Percentiles rank a stretch among this genome's conserved stretches.
phyloP scores from a whole-genome alignment of 2,113 vertebrate genomes.

The Chionis minor region DNA sequence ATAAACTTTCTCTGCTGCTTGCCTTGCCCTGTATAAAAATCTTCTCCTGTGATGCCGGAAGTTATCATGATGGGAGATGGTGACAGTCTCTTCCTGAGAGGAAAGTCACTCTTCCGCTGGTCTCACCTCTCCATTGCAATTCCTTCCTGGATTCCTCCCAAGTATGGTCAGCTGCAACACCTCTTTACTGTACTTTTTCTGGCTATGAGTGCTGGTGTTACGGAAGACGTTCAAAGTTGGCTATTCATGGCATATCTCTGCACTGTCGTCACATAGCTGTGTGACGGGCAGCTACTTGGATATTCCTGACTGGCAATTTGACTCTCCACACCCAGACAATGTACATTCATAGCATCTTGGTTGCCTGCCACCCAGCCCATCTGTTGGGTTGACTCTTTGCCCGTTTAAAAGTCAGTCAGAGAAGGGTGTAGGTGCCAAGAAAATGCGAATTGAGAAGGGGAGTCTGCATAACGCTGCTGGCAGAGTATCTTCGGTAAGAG shows the following conservation, averaged over 20 bases:
- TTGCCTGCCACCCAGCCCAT: conserved; percentile 52
- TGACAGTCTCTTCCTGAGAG: background rate
- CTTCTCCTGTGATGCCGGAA: background rate
- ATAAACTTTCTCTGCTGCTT: background rate
- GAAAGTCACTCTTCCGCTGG: accelerated
- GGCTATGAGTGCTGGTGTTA: background rate
- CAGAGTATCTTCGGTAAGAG: conserved; percentile 25
- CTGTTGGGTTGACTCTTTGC: conserved; percentile 61
- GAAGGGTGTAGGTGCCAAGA: conserved; percentile 47
- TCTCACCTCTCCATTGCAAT: background rate
- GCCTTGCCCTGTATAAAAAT: background rate
- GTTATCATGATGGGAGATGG: accelerated
- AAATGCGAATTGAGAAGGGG: conserved; percentile 48
- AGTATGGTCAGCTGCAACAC: background rate
- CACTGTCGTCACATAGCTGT: background rate
- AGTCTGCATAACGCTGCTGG: conserved; percentile 32
- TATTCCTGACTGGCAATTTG: conserved; percentile 42
- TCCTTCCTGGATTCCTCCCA: background rate
- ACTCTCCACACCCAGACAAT: conserved; percentile 52
- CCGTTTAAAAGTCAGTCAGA: conserved; percentile 60
- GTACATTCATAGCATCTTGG: conserved; percentile 53
- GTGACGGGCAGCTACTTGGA: conserved; percentile 47
- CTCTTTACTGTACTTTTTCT: background rate
- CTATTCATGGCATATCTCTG: background rate
- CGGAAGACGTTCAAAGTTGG: background rate